Evolutionary conservation across 2,797 vertebrate genomes (phyloP).

Genomic region (Tenualosa ilisha): DNA sequence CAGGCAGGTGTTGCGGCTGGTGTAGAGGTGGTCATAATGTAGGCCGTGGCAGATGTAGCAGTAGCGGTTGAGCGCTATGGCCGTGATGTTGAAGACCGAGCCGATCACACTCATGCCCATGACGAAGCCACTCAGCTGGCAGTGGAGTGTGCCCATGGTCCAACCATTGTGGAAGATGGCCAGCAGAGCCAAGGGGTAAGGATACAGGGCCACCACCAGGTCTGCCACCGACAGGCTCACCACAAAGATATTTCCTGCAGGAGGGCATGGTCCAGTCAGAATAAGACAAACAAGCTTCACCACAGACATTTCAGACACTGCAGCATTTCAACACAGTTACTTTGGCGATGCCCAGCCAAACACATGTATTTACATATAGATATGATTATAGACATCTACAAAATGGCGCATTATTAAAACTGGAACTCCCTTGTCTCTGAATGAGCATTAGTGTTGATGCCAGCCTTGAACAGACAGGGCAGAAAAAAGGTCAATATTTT

Average conservation of each 20-base stretch:
- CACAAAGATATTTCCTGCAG: constrained; percentile 52
- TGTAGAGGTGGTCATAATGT: constrained; percentile 45
- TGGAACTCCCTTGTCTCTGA: too few species aligned
- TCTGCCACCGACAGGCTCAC: constrained; percentile 55
- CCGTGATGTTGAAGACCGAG: constrained; percentile 53
- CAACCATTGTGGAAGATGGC: constrained; percentile 50
- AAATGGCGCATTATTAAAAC: background rate
- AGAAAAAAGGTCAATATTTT: background rate
- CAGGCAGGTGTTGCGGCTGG: constrained; percentile 45
- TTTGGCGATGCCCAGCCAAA: background rate
- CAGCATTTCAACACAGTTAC: background rate
- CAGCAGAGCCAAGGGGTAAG: constrained; percentile 48
- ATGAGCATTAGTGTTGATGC: background rate
- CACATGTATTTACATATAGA: background rate
- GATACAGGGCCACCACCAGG: constrained; percentile 55
- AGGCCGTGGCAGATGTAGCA: constrained; percentile 54
- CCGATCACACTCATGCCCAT: constrained; percentile 54
- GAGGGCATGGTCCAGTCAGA: background rate
- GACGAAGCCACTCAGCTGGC: constrained; percentile 52
- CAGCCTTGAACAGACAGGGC: background rate
- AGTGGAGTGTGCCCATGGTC: constrained; percentile 49
- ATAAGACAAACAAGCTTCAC: background rate
- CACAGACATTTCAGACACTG: background rate
- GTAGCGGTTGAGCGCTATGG: constrained; percentile 54
- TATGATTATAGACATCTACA: background rate